Base-by-base conservation (phyloP, 1,140 invertebrate species). In the Pseudachorutes palmiensis region DNA sequence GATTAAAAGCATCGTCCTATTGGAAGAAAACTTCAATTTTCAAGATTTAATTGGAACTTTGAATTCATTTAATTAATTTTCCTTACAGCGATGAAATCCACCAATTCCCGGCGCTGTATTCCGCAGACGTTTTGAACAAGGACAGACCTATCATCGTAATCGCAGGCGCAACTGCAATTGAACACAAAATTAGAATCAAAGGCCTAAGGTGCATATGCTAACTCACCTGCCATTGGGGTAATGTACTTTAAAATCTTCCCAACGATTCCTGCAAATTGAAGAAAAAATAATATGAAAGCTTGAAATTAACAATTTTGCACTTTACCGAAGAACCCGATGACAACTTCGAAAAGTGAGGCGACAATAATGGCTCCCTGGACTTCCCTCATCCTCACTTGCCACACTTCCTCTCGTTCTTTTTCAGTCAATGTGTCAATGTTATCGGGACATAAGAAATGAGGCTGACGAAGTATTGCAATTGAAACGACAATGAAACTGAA, bases 401-500 rank as follows among this genome's bases (percentile, higher is more conserved):
- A 82, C 0, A 81, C 68, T 58, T 81, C 78, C 1, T 75, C 76
- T 51, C 70, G 64, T 16, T 77, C 74, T n/a, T 75, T 26, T 26
- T 49, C 28, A 24, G 5, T 19, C 19, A 63, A 24, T 24, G 2
- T 12, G 3, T 48, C 61, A 12, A 63, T 78, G 83, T 88, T 66
- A 0, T 78, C 71, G 0, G 91, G 90, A 76, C 91, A 94, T 71
- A 87, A 82, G 88, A 88, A 91, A 69, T 84, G 80, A 0, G 88
- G 87, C 51, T 92, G 78, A 68, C 83, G 83, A 1, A 94, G 79
- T 73, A 94, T 89, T 0, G 91, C 88, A n/a, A 93, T 76, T 0
- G 89, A 89, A 0, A 91, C 90, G 2, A 90, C 88, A 19, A 70
- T 22, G 32, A 36, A 67, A 14, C 57, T 16, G 24, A 61, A 60